Evolutionary conservation across 2,113 vertebrate genomes (phyloP).

Genomic region (Microcebus murinus): DNA sequence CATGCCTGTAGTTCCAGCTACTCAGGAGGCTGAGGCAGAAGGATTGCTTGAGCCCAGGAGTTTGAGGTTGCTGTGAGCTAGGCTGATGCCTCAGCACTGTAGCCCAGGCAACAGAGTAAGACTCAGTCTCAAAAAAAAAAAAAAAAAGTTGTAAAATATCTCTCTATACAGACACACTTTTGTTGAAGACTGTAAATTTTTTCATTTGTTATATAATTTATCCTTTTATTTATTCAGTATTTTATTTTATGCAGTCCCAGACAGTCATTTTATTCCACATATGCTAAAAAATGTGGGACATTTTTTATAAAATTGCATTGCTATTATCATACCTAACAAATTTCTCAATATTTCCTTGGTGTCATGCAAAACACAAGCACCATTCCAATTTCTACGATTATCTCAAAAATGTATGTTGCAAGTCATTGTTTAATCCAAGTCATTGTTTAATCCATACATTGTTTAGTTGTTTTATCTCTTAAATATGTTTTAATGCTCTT

Average conservation of each 20-base stretch:
- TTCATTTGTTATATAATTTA: not conserved
- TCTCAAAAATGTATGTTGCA: slow-evolving; percentile 2
- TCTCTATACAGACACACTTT: not conserved
- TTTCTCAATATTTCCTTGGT: not conserved
- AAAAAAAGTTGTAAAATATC: not conserved
- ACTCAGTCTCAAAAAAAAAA: no score
- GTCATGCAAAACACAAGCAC: not conserved
- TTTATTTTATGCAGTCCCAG: not conserved
- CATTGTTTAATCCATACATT: not conserved
- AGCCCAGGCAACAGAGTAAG: no score
- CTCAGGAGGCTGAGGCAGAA: no score
- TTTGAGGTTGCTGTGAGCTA: no score
- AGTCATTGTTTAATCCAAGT: not conserved
- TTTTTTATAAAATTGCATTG: not conserved
- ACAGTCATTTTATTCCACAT: not conserved
- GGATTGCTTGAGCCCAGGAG: no score
- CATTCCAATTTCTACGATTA: not conserved
- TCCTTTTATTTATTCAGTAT: not conserved
- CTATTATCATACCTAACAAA: not conserved
- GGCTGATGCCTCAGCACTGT: no score
- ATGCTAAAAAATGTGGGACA: not conserved
- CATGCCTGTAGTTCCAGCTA: no score
- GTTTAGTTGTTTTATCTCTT: not conserved
- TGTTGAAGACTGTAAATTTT: not conserved
- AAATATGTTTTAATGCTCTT: not conserved